Base-by-base conservation (phyloP, 2,113 vertebrate species). In the Thryonomys swinderianus region DNA sequence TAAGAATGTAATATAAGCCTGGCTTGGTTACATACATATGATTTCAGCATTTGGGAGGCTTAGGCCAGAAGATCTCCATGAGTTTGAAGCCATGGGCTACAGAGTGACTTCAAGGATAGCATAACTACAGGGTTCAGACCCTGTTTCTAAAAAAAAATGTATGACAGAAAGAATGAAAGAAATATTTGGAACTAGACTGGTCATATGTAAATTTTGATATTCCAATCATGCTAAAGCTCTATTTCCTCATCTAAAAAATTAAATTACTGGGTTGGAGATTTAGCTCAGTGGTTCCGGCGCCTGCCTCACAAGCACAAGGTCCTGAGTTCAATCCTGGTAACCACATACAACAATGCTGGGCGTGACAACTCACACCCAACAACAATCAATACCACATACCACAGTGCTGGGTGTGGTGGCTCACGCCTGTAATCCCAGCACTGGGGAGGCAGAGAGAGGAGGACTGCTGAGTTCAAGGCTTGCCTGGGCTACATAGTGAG, bases 151-250 rank as follows among this genome's bases (percentile, higher is more conserved):
- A 74, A 45, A 45, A 27, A 45, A 1, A 21, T 61, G 21, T 55
- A 76, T n/a, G 16, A 89, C 20, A 17, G 59, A 67, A 95, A 95
- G 27, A 91, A 74, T 23, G 23, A 84, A 82, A 73, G 55, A 57
- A 42, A 73, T 20, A 76, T 81, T 55, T 59, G 34, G 42, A 83
- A 55, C 73, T 67, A 93, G 59, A 51, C 14, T 69, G 37, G 67
- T 30, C 18, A 85, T 66, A 16, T 37, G 61, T 82, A 94, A 93
- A 93, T 80, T 93, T 66, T 95, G 85, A 57, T 59, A 93, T 13
- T 80, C 27, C 8, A 85, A 62, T 23, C 40, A 93, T 40, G 53
- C 59, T 81, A 95, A 88, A 93, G 64, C 3, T 92, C 82, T 23
- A 89, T 51, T 90, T 92, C 76, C 30, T 86, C 7, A 86, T 27